Evolutionary conservation across 2,888 invertebrate species (phyloP).

Genomic region (Dynastes grantii): DNA sequence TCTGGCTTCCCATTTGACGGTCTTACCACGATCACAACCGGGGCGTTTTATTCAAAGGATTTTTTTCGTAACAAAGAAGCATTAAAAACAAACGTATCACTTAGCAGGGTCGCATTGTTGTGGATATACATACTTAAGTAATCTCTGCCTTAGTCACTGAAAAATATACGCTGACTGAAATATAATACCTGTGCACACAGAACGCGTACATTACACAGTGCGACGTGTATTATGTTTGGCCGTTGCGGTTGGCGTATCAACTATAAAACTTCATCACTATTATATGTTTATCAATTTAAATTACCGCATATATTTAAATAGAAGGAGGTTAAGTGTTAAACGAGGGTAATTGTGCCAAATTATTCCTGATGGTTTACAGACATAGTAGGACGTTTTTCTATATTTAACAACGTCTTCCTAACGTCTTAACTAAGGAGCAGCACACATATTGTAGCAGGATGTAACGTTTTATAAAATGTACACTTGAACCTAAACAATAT

Average conservation of each 20-base stretch:
- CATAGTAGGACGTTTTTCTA: conserved; percentile 24
- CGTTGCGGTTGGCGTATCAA: conserved; percentile 35
- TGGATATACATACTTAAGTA: conserved; percentile 41
- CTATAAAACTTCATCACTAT: conserved; percentile 37
- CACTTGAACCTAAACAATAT: too few species aligned
- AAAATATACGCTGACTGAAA: conserved; percentile 43
- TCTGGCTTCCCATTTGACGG: too few species aligned
- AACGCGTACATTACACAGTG: conserved; percentile 25
- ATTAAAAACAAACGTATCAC: conserved; percentile 42
- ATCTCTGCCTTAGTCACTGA: conserved; percentile 42
- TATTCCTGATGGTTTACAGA: conserved; percentile 23
- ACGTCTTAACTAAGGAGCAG: neutral
- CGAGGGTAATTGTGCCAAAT: conserved; percentile 40
- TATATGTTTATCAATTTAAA: conserved; percentile 47
- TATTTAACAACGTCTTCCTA: neutral
- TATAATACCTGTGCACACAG: conserved; percentile 42
- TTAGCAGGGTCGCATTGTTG: conserved; percentile 44
- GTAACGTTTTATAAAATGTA: neutral
- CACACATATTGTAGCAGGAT: neutral
- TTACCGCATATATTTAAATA: conserved; percentile 44
- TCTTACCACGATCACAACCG: neutral
- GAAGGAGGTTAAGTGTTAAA: conserved; percentile 47
- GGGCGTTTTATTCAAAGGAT: conserved; percentile 10
- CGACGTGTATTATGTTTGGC: conserved; percentile 37
- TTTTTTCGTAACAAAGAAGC: conserved; percentile 23